phyloP scores from a whole-genome alignment of 2,888 invertebrate species.

The Yponomeuta cagnagella region DNA sequence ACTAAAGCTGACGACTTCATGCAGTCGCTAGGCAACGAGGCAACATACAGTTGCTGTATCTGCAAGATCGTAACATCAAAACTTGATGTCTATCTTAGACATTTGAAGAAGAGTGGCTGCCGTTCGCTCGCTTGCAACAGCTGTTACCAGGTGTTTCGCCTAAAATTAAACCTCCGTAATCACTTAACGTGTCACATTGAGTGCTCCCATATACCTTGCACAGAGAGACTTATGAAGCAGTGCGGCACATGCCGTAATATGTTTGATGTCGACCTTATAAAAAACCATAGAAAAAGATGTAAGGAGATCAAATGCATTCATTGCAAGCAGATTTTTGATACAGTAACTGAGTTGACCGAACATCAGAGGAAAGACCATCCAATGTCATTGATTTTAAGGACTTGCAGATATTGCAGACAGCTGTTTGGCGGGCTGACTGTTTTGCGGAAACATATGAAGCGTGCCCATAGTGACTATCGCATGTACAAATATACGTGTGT shows the following conservation, averaged over 20 bases:
- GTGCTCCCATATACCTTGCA: conserved; percentile 18
- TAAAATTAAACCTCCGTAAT: conserved; percentile 24
- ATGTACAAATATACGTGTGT: conserved; percentile 55
- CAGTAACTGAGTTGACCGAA: conserved; percentile 34
- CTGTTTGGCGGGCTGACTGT: conserved; percentile 41
- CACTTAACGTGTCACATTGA: conserved; percentile 28
- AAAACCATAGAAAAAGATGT: conserved; percentile 35
- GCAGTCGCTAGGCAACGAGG: conserved; percentile 23
- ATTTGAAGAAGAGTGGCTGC: conserved; percentile 35
- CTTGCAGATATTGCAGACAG: conserved; percentile 44
- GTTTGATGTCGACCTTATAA: conserved; percentile 21
- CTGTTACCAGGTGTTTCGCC: conserved; percentile 37
- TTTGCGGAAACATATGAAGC: conserved; percentile 44
- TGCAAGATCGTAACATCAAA: conserved; percentile 31
- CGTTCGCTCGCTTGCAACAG: conserved; percentile 31
- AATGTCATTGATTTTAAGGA: conserved; percentile 30
- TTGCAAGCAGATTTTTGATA: conserved; percentile 37
- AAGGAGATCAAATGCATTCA: conserved; percentile 37
- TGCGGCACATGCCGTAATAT: conserved; percentile 37
- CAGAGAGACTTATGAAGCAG: conserved; percentile 10
- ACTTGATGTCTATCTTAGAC: conserved; percentile 33
- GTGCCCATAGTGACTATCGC: conserved; percentile 38
- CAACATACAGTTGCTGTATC: conserved; percentile 28
- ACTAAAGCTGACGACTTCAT: conserved; percentile 37
- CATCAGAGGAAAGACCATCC: conserved; percentile 44